Conservation (phyloP, 2,888 invertebrate species). For the Ectemnius cavifrons region DNA sequence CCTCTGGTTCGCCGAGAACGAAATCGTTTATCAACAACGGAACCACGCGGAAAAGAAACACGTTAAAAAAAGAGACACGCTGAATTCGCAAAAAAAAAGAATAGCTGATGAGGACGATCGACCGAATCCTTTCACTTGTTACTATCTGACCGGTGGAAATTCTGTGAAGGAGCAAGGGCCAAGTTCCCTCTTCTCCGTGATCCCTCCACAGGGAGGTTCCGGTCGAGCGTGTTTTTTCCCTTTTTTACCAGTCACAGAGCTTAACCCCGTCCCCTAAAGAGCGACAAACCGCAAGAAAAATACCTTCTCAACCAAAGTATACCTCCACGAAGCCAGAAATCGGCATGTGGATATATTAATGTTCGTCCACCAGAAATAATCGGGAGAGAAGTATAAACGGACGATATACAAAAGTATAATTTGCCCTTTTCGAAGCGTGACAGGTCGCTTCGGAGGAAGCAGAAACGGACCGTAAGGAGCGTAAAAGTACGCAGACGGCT, state of each 20-base stretch:
- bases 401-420: constrained; percentile 19
- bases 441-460: neutral
- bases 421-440: constrained; percentile 18
- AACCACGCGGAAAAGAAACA: constrained; percentile 6
- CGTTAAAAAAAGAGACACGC: constrained; percentile 5
- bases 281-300: constrained; percentile 15
- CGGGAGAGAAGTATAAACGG: neutral
- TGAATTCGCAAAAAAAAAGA: constrained; percentile 9
- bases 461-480: constrained; percentile 9
- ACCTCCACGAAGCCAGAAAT: neutral
- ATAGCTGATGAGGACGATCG: constrained; percentile 38
- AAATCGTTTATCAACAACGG: constrained; percentile 28
- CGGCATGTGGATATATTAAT: constrained; percentile 20
- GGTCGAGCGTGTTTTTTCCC: constrained; percentile 57
- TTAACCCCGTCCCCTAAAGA: constrained; percentile 55
- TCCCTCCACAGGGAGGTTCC: constrained; percentile 37
- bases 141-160: constrained; percentile 1
- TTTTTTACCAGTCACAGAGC: constrained; percentile 61
- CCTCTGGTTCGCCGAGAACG: constrained; percentile 43
- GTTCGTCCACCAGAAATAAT: constrained; percentile 32
- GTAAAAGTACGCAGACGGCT: too few relatives aligned
- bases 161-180: constrained; percentile 12
- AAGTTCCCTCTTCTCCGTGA: constrained; percentile 17
- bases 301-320: too few relatives aligned
- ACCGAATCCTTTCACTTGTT: constrained; percentile 34